These are phyloP conservation scores for Meandrina meandrites DNA, from an alignment of 92 coral and sea anemone genomes.

Conservation along the genomic window DNA sequence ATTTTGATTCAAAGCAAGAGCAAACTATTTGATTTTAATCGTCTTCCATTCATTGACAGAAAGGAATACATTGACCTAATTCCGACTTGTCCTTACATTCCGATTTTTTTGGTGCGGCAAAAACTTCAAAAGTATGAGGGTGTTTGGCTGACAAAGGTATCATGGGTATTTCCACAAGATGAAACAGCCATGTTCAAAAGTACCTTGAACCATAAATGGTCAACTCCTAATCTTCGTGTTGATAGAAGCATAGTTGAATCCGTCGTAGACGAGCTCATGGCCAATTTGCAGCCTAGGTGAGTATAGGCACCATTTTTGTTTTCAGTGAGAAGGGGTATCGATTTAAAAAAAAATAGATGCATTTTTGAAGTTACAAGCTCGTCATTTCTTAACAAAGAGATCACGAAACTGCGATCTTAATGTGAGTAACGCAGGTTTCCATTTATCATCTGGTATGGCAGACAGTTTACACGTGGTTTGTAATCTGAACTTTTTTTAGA, in stretches of 20 bases:
- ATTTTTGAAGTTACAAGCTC: no score
- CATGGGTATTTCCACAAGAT: slow-evolving; percentile 7
- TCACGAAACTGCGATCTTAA: no score
- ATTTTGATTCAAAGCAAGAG: neutral
- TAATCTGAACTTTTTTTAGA: no score
- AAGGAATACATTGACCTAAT: neutral
- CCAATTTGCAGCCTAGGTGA: neutral
- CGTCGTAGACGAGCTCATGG: neutral
- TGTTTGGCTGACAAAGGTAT: neutral
- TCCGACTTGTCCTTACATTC: slow-evolving; percentile 8
- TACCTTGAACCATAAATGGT: neutral
- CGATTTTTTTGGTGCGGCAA: slow-evolving; percentile 13
- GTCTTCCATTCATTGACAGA: neutral
- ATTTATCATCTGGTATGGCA: no score
- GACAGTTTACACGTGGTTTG: no score
- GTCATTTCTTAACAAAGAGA: no score
- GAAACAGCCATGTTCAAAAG: neutral
- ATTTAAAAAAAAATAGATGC: no score
- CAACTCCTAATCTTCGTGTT: neutral
- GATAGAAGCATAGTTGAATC: neutral
- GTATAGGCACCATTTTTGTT: neutral
- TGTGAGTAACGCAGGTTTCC: no score
- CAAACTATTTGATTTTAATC: neutral
- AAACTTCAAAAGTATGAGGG: neutral
- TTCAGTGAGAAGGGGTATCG: no score